Base-by-base conservation (phyloP, 2,797 vertebrate species). In the Remorina albescens region DNA sequence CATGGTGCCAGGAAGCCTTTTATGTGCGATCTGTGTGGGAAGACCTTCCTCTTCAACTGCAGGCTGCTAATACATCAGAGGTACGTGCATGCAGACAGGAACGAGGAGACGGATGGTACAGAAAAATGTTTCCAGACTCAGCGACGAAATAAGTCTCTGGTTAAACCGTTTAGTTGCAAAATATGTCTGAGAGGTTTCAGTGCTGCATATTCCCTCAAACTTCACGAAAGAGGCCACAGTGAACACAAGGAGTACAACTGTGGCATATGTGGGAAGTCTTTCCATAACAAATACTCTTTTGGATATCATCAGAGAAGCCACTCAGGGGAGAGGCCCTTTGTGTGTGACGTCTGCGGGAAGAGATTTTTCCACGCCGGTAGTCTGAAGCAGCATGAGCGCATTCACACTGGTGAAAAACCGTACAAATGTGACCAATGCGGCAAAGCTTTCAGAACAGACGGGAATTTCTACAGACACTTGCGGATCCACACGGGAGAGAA, bases 401-500 rank as follows among this genome's bases (percentile, higher is more conserved):
- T 94, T 19, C 94, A 95, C 86, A 95, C 92, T 0, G 94, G 94
- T 0, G 93, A 95, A 8, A 95, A 94, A 50, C 94, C 95, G 0
- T 95, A 94, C 83, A 91, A 90, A 4, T 95, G 95, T 1, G 91
- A 92, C 56, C 86, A 89, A 55, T 95, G 94, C 12, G 94, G 85
- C 9, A 93, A 91, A 66, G 80, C 89, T 11, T 95, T 95, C 83
- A 85, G 92, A 6, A 90, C 92, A 0, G 86, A 92, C 12, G 92
- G 93, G 0, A 95, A 94, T 67, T 91, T 93, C 70, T 93, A 92
- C 82, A 74, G 94, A 11, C 94, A 95, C 78, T n/a, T 91, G 73
- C 67, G 91, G 5, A 92, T 93, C 78, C 92, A 93, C 88, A 91
- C 87, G 1, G 92, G 92, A 0, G 91, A 91, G 63, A 92, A 92